Percentiles rank a stretch among this genome's conserved stretches.
Evolutionary conservation across 2,113 vertebrate genomes (phyloP).

Genomic region (Syrmaticus mikado): DNA sequence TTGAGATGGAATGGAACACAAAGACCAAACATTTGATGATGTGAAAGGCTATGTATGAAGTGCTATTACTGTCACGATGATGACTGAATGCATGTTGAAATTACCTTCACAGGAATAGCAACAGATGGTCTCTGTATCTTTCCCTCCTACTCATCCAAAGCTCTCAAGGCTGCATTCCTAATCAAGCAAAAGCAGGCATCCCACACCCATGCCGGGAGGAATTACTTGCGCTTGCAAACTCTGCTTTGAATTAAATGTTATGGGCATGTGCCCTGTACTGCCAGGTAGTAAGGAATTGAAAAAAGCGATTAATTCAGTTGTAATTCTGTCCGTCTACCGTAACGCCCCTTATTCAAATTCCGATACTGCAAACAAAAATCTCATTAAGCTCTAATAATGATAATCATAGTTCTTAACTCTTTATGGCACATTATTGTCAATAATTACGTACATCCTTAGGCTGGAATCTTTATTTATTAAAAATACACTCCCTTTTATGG

Average conservation of each 20-base stretch:
- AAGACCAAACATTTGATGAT: slow-evolving; percentile 30
- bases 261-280: not conserved
- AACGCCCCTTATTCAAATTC: not conserved
- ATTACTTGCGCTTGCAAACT: slow-evolving; percentile 7
- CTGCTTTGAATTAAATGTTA: not conserved
- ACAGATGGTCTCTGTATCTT: slow-evolving; percentile 46
- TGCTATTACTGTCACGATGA: slow-evolving; percentile 38
- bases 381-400: slow-evolving; percentile 38
- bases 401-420: not conserved
- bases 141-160: slow-evolving; percentile 48
- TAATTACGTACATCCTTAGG: slow-evolving; percentile 49
- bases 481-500: slow-evolving; percentile 64
- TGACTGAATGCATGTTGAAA: slow-evolving; percentile 65
- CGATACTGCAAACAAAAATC: slow-evolving; percentile 16
- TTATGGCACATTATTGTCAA: slow-evolving; percentile 5
- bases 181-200: slow-evolving; percentile 27
- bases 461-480: slow-evolving; percentile 51
- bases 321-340: not conserved
- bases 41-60: slow-evolving; percentile 54
- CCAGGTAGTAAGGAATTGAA: not conserved
- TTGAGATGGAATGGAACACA: slow-evolving; percentile 4
- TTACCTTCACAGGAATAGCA: slow-evolving; percentile 35
- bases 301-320: not conserved
- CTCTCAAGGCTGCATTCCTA: slow-evolving; percentile 46
- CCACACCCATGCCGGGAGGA: not conserved